Base-by-base conservation (phyloP, 2,113 vertebrate species). In the Eudorcas thomsonii region DNA sequence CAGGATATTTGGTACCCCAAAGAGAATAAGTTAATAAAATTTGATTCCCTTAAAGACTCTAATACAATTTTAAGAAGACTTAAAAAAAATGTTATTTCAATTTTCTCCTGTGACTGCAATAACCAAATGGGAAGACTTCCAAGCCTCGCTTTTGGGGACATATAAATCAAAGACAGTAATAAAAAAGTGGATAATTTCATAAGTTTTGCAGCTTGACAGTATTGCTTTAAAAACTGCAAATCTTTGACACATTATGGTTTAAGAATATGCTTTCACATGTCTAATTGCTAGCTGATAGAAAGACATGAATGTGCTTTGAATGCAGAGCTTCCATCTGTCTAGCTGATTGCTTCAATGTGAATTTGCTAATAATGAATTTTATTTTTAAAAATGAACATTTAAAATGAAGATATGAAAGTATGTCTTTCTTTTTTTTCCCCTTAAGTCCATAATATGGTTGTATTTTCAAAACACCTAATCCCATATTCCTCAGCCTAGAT, bases 211-310 rank as follows among this genome's bases (percentile, higher is more conserved):
- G 86, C 67, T 57, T 94, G 96, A 95, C 89, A 93, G 52, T 94
- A 94, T 89, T 96, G 45, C 89, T 97, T 97, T 94, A 60, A 95
- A 97, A 98, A 43, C 43, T 85, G 52, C 67, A 97, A 94, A 94
- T 94, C 62, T 93, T 97, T 98, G 91, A 96, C 94, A 97, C 57
- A 59, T 98, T 85, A 80, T 54, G 71, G 43, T 89, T 98, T 97
- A 97, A 97, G 98, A 97, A 97, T 91, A 89, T 91, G 94, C 93
- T 98, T 97, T 93, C 93, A 97, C 64, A 97, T 97, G 81, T 96
- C 87, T 98, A 95, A 97, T 97, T 98, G 85, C 85, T 93, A 85
- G 59, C 90, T 97, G 85, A 96, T 91, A 91, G 87, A 96, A 97
- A 97, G 97, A 92, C 45, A 78, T 90, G 64, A 83, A 74, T 98